Conservation (phyloP, 1,140 invertebrate genomes). For the Neotoxoptera formosana region DNA sequence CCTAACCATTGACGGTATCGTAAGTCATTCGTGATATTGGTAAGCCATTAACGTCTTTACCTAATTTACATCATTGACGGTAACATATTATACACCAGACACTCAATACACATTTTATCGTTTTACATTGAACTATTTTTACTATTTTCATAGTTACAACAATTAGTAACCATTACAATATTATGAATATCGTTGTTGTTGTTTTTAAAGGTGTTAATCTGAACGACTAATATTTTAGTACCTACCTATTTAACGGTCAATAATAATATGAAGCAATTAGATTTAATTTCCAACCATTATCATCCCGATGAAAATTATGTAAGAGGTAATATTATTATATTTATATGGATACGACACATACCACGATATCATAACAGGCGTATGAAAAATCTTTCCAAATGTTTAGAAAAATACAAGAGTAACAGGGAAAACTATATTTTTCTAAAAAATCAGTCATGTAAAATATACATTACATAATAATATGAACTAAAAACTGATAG, state of each 20-base stretch:
- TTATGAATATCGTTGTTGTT: not conserved
- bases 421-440: no score
- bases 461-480: not conserved
- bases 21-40: no score
- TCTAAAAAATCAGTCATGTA: not conserved
- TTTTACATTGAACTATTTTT: not conserved
- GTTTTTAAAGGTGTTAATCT: not conserved
- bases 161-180: not conserved
- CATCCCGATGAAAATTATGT: not conserved
- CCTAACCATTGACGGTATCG: no score
- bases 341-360: no score
- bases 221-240: not conserved
- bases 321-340: not conserved
- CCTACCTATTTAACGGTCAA: not conserved
- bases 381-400: not conserved
- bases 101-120: not conserved
- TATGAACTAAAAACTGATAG: no score
- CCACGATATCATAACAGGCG: not conserved
- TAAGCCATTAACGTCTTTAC: no score
- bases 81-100: not conserved
- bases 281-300: not conserved
- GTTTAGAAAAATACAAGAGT: no score
- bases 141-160: not conserved
- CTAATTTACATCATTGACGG: no score
- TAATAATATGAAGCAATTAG: not conserved